Conservation (phyloP, 2,888 invertebrate genomes). For the Tetragnatha montana region DNA sequence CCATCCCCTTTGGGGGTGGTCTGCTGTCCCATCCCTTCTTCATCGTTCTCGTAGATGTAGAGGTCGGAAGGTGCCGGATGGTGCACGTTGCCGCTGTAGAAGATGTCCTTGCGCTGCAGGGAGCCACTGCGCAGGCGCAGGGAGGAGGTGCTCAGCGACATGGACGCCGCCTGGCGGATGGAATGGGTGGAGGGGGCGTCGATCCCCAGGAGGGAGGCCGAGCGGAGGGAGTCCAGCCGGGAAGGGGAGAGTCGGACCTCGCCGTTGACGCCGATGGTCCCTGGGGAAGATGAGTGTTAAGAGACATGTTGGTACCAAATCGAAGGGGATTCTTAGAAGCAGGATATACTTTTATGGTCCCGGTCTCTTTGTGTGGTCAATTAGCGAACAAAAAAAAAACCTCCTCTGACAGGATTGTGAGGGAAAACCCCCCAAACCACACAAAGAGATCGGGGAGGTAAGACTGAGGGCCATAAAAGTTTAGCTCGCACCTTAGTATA, state of each 20-base stretch:
- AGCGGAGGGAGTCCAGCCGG: slow-evolving; percentile 40
- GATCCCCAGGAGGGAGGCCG: slow-evolving; percentile 52
- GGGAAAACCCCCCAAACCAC: no score
- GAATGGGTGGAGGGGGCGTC: slow-evolving; percentile 35
- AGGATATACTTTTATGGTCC: no score
- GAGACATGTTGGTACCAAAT: not conserved
- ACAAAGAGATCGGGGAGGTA: no score
- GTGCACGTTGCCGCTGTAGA: slow-evolving; percentile 86
- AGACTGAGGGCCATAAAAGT: no score
- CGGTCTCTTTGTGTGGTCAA: no score
- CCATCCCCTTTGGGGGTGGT: not conserved
- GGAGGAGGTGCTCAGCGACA: slow-evolving; percentile 55
- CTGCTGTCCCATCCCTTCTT: slow-evolving; percentile 16
- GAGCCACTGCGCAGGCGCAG: slow-evolving; percentile 80
- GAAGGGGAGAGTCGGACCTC: slow-evolving; percentile 47
- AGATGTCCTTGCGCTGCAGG: slow-evolving; percentile 89
- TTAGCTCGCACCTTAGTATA: no score
- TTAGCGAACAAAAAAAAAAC: no score
- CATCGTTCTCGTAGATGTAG: slow-evolving; percentile 54
- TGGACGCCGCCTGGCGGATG: slow-evolving; percentile 50
- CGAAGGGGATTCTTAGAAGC: not conserved
- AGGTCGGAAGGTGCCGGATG: slow-evolving; percentile 74
- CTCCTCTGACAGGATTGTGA: no score
- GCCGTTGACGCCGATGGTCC: slow-evolving; percentile 59
- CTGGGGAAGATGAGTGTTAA: slow-evolving; percentile 16